phyloP scores from a whole-genome alignment of 2,797 vertebrate species.

The Propithecus deckenii region DNA sequence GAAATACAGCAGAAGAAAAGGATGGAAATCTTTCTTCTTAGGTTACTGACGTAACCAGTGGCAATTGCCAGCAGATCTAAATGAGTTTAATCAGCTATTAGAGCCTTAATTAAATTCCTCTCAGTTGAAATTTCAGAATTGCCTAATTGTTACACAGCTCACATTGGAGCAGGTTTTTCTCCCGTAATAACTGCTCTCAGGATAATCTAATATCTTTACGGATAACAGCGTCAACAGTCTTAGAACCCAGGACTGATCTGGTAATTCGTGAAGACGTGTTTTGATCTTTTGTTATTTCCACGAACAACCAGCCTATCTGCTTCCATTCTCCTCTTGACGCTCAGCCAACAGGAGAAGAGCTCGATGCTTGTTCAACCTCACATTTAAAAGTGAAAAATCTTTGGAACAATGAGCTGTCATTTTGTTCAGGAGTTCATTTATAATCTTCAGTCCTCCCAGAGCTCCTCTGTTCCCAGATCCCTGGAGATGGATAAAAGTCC shows the following conservation, averaged over 20 bases:
- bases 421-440: background rate
- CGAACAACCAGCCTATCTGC: background rate
- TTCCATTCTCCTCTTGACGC: background rate
- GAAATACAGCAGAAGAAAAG: background rate
- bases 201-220: conserved; percentile 53
- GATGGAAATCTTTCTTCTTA: conserved; percentile 47
- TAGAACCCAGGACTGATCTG: background rate
- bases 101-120: conserved; percentile 80
- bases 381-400: conserved; percentile 9
- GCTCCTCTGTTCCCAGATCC: background rate
- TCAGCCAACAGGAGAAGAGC: background rate
- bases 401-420: background rate
- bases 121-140: conserved; percentile 78
- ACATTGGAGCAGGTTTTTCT: conserved; percentile 44
- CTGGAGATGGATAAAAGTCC: background rate
- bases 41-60: conserved; percentile 69
- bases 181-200: conserved; percentile 51
- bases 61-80: conserved; percentile 73
- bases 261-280: background rate
- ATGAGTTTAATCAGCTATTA: conserved; percentile 79
- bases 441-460: background rate
- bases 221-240: background rate
- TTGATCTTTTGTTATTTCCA: background rate
- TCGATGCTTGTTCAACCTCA: background rate
- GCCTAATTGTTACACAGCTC: conserved; percentile 76